Evolutionary conservation across 2,888 invertebrate species (phyloP), one percentile per base, ranked within the genome.

Genomic region (Drosophila multiciliata): DNA sequence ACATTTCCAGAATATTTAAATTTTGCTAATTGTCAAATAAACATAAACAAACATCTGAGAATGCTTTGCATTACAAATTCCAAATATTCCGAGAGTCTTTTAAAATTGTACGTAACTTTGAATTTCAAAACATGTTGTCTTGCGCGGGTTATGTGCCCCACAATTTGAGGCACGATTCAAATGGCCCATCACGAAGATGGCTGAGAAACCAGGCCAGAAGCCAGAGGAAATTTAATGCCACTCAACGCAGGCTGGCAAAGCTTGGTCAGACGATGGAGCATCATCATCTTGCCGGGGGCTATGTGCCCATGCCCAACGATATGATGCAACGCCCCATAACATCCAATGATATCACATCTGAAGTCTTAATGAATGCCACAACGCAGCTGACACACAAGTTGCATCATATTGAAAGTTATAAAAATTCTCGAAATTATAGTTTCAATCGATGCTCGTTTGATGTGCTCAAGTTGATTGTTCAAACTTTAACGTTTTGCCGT

Each of bases 381-480:
- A 2, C 11, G 32, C 36, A 8, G 7, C 0, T 7, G 12, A 3
- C 11, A 2, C 36, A 32, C 12, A 45, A 15, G 2, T 9, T n/a
- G 0, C 17, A 1, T 15, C 15, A 38, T 11, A 48, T 17, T 5
- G 33, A 53, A 7, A 2, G 4, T 2, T n/a, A 26, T 1, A 45
- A 32, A 4, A 0, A 8, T 35, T n/a, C 6, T 12, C 8, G 3
- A 33, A 33, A 20, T 12, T n/a, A 54, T 5, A 11, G 15, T 8
- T 66, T 48, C 17, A 32, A 32, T 15, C 32, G 66, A 12, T 36
- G 23, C 26, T 66, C 66, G 0, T 66, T 48, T 26, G 66, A 66
- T 17, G 2, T 48, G 3, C 38, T 54, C n/a, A 66, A 33, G n/a
- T 9, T 26, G 1, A 17, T 66, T 9, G 0, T 38, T 8, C 26